Conservation (phyloP, 2,888 invertebrate genomes). For the Oasisia sp. region DNA sequence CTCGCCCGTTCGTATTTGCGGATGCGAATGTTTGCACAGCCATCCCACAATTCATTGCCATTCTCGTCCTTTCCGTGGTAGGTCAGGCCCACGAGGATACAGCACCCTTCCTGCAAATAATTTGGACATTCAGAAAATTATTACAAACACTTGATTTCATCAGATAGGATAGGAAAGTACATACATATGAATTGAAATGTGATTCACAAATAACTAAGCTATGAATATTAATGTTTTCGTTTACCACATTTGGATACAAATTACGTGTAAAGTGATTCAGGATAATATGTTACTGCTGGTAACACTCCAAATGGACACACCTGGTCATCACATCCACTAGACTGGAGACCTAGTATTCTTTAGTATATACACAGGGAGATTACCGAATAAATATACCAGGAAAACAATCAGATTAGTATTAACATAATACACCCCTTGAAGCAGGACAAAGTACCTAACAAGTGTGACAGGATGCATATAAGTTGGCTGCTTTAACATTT, state of each 20-base stretch:
- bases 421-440: neutral
- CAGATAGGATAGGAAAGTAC: neutral
- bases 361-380: neutral
- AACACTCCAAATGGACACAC: too few species aligned
- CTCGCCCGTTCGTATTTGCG: slow-evolving; percentile 82
- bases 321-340: neutral
- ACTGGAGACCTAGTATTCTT: neutral
- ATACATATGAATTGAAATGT: neutral
- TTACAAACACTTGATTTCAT: neutral
- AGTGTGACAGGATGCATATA: neutral
- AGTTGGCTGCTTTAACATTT: neutral
- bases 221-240: neutral
- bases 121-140: neutral
- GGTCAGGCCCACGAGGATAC: slow-evolving; percentile 79
- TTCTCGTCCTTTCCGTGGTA: slow-evolving; percentile 80
- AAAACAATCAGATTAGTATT: neutral
- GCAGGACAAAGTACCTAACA: neutral
- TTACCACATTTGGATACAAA: too few species aligned
- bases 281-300: too few species aligned
- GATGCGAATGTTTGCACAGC: slow-evolving; percentile 89
- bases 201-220: neutral
- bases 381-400: neutral
- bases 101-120: slow-evolving; percentile 66
- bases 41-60: slow-evolving; percentile 80
- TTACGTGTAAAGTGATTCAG: too few species aligned